Base-by-base conservation (phyloP, 2,888 invertebrate species). In the Lycocerus yunnanus region DNA sequence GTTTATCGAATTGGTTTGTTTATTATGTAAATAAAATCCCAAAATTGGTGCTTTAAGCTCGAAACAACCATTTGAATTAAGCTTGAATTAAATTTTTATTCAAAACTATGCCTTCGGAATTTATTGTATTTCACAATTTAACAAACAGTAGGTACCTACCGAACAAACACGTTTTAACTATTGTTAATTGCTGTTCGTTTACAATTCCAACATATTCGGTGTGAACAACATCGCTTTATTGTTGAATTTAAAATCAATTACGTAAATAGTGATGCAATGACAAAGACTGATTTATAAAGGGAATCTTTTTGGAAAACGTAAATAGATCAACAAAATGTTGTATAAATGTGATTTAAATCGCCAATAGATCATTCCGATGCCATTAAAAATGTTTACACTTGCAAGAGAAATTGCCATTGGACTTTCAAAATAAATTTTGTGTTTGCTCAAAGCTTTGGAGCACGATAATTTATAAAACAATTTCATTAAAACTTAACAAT, bases 261-360 rank as follows among this genome's bases (percentile, higher is more conserved):
- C 24, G 67, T 60, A 72, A 72, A 72, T 72, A 72, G 61, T 68
- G 67, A 66, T 66, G 72, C 58, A 72, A 66, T 66, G 59, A 67
- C 67, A 72, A 72, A 72, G 72, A 67, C 68, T 72, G 72, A 72
- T 72, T 72, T 66, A 72, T 72, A 72, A 72, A 72, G 66, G 72
- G 67, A 60, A 66, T 58, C 67, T 61, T 72, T 68, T 68, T 27
- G 27, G 61, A 60, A 68, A 24, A 72, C 15, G 59, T 72, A 72
- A 72, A 72, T 68, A 72, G 61, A 67, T 60, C 27, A 58, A 60
- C 72, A 58, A 71, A 63, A 66, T 66, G 58, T 21, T 15, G 59
- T 59, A 24, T 15, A 72, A 72, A 67, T 68, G 67, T 61, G 58
- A 72, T 72, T 72, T 67, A 72, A 72, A 72, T 72, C 72, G 72